Evolutionary conservation across 2,113 vertebrate genomes (phyloP).

Genomic region (Hirundichthys speculiger): DNA sequence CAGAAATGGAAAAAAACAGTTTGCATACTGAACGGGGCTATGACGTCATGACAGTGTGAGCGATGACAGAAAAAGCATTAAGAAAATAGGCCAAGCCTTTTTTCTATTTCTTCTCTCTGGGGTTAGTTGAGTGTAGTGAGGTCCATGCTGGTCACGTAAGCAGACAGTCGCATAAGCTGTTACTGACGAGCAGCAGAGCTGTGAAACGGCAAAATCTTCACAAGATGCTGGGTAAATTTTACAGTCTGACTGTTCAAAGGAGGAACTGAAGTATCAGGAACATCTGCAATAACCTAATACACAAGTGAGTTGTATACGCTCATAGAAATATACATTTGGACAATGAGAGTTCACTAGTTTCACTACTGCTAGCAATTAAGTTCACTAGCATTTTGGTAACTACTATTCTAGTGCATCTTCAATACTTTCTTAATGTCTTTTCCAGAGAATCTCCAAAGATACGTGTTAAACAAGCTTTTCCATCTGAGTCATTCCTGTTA

Average conservation of each 20-base stretch:
- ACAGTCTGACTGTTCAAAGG: neutral
- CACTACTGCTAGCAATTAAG: neutral
- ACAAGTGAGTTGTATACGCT: neutral
- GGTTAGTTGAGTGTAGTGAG: conserved; percentile 8
- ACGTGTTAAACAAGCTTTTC: too few species aligned
- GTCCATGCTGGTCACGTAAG: conserved; percentile 7
- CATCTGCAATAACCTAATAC: too few species aligned
- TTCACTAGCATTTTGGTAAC: neutral
- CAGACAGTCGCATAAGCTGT: conserved; percentile 36
- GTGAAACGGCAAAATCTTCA: conserved; percentile 6
- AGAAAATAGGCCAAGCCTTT: conserved; percentile 7
- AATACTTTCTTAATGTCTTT: too few species aligned
- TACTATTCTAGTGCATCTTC: too few species aligned
- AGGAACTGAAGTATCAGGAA: neutral
- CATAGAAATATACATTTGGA: neutral
- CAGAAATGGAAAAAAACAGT: conserved; percentile 11
- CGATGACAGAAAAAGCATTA: conserved; percentile 47
- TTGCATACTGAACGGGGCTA: conserved; percentile 14
- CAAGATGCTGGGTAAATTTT: conserved; percentile 11
- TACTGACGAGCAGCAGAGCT: too few species aligned
- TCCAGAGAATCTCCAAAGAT: too few species aligned
- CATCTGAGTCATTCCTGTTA: too few species aligned
- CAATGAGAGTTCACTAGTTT: neutral
- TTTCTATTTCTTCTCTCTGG: conserved; percentile 25
- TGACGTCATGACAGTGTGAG: conserved; percentile 37